phyloP scores from a whole-genome alignment of 2,888 invertebrate species.

The Diarsia brunnea region DNA sequence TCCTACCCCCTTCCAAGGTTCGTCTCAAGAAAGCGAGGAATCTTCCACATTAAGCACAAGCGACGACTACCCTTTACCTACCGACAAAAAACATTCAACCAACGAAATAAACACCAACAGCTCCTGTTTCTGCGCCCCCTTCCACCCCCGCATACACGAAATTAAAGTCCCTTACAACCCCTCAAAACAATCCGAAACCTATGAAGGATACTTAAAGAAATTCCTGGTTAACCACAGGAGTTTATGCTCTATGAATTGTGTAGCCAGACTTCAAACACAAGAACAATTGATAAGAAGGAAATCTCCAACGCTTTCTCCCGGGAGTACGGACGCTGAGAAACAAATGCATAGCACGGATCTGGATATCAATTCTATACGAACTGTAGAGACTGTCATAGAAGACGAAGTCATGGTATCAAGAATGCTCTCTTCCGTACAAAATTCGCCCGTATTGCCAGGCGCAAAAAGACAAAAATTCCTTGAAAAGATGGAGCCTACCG shows the following conservation, averaged over 20 bases:
- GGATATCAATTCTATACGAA: slow-evolving; percentile 69
- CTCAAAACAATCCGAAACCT: slow-evolving; percentile 20
- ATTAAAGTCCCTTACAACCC: neutral
- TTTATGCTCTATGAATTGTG: slow-evolving; percentile 78
- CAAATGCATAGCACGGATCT: slow-evolving; percentile 78
- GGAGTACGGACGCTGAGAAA: slow-evolving; percentile 74
- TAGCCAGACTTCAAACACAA: slow-evolving; percentile 56
- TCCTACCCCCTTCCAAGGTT: slow-evolving; percentile 67
- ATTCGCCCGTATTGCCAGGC: neutral
- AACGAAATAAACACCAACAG: slow-evolving; percentile 22
- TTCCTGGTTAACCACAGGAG: slow-evolving; percentile 61
- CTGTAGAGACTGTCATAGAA: slow-evolving; percentile 35
- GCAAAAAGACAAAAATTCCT: slow-evolving; percentile 45
- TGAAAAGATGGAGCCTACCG: slow-evolving; percentile 65
- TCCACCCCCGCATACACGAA: slow-evolving; percentile 13
- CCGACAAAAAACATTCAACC: neutral
- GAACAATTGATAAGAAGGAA: slow-evolving; percentile 57
- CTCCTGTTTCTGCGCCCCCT: slow-evolving; percentile 20
- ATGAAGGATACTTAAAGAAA: slow-evolving; percentile 25
- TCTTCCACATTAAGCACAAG: slow-evolving; percentile 62
- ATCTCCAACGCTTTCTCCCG: slow-evolving; percentile 63
- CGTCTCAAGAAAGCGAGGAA: slow-evolving; percentile 64
- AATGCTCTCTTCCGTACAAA: slow-evolving; percentile 7
- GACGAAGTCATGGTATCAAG: slow-evolving; percentile 29
- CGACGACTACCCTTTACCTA: slow-evolving; percentile 46